phyloP scores from a whole-genome alignment of 2,888 invertebrate species.

The Panopea generosa region DNA sequence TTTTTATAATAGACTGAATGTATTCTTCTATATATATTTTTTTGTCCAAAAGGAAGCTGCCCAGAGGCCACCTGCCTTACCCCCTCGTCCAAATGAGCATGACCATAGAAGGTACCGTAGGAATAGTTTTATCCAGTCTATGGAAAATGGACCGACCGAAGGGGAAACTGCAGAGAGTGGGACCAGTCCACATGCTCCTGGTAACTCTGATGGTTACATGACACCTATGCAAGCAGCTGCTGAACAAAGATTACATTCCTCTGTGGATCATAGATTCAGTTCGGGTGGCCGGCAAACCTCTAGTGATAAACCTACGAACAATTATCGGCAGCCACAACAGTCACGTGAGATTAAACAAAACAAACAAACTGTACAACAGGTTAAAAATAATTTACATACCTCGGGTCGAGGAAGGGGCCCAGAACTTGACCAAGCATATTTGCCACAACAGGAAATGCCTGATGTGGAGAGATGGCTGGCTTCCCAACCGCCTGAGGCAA shows the following conservation, averaged over 20 bases:
- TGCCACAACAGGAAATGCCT: constrained; percentile 52
- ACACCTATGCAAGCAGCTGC: constrained; percentile 41
- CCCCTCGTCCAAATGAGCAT: constrained; percentile 59
- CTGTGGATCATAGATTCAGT: background rate
- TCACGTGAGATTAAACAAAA: constrained; percentile 32
- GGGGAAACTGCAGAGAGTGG: constrained; percentile 6
- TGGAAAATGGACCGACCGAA: constrained; percentile 58
- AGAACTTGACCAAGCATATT: constrained; percentile 20
- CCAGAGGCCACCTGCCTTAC: constrained; percentile 59
- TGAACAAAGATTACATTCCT: constrained; percentile 51
- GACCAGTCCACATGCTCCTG: constrained; percentile 9
- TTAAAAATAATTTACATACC: constrained; percentile 13
- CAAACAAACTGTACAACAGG: constrained; percentile 36
- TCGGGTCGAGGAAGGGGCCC: background rate
- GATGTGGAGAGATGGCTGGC: constrained; percentile 62
- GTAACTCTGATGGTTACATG: constrained; percentile 43
- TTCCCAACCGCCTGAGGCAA: constrained; percentile 47
- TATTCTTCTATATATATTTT: background rate
- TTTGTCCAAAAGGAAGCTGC: constrained; percentile 51
- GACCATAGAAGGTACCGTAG: constrained; percentile 64
- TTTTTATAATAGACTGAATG: too few relatives aligned
- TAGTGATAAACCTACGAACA: constrained; percentile 34
- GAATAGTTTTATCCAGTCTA: constrained; percentile 68
- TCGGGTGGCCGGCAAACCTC: constrained; percentile 12
- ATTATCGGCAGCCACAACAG: background rate